Conservation (phyloP, 2,797 vertebrate species). For the Bradypodion ventrale region DNA sequence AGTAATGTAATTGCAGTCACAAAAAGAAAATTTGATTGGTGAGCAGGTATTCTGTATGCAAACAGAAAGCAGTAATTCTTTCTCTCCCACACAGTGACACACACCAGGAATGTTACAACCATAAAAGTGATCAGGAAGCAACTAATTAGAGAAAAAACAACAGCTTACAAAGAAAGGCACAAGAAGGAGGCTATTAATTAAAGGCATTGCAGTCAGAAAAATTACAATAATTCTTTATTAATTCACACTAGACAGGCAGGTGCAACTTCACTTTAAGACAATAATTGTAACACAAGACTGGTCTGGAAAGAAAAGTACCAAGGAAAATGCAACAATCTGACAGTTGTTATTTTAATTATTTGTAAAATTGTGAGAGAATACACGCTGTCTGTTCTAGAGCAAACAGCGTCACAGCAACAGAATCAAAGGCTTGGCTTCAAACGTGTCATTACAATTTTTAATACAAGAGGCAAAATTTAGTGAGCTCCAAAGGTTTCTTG, state of each 20-base stretch:
- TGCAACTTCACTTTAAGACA: neutral
- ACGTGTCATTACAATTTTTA: no score
- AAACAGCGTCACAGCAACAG: no score
- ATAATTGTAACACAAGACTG: no score
- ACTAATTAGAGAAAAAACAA: neutral
- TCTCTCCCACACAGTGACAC: no score
- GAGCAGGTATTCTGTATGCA: neutral
- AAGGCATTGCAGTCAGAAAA: neutral
- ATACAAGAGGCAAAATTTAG: no score
- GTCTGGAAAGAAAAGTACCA: no score
- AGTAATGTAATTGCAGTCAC: neutral
- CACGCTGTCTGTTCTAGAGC: no score
- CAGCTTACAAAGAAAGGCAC: neutral
- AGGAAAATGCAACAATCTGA: no score
- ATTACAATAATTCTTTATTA: neutral
- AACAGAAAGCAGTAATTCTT: neutral
- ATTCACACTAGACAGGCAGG: neutral
- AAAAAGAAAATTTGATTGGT: neutral
- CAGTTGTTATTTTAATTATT: no score
- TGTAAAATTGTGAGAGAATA: no score
- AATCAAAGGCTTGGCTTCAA: no score
- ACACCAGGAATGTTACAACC: neutral
- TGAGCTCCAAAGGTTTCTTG: no score
- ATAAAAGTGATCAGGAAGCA: neutral
- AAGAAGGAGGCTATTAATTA: neutral